Conservation (phyloP, 2,113 vertebrate genomes). For the Drymodes brunneopygia region DNA sequence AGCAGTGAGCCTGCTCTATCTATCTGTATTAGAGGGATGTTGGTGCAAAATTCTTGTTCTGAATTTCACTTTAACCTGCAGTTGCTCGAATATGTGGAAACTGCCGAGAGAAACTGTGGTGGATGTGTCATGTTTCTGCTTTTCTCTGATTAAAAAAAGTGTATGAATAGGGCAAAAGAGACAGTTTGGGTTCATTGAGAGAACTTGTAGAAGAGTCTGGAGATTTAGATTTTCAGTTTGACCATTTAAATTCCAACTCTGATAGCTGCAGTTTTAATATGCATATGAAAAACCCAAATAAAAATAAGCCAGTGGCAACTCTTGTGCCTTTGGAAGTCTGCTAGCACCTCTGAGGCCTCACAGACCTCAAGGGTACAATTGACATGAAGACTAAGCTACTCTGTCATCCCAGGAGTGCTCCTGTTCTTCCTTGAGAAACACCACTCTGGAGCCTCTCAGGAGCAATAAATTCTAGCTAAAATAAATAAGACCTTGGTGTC, state of each 20-base stretch:
- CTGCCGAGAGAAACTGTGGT: background rate
- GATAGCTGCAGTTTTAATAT: background rate
- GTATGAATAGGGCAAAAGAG: background rate
- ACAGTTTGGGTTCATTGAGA: background rate
- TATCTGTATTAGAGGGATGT: background rate
- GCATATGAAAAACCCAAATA: background rate
- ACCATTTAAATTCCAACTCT: background rate
- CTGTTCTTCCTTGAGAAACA: background rate
- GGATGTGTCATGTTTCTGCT: background rate
- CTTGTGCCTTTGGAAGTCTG: background rate
- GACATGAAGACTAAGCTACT: background rate
- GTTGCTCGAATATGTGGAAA: background rate
- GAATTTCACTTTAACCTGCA: background rate
- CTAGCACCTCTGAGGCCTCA: background rate
- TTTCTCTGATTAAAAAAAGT: background rate
- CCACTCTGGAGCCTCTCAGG: background rate
- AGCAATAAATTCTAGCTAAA: background rate
- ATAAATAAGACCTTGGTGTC: background rate
- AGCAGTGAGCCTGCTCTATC: background rate
- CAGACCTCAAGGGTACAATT: background rate
- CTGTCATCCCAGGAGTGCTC: background rate
- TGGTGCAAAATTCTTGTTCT: background rate
- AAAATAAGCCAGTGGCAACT: background rate
- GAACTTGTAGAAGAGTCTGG: background rate
- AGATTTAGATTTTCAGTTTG: background rate